Conservation (phyloP, 1,140 invertebrate genomes). For the Polypedilum vanderplanki region DNA sequence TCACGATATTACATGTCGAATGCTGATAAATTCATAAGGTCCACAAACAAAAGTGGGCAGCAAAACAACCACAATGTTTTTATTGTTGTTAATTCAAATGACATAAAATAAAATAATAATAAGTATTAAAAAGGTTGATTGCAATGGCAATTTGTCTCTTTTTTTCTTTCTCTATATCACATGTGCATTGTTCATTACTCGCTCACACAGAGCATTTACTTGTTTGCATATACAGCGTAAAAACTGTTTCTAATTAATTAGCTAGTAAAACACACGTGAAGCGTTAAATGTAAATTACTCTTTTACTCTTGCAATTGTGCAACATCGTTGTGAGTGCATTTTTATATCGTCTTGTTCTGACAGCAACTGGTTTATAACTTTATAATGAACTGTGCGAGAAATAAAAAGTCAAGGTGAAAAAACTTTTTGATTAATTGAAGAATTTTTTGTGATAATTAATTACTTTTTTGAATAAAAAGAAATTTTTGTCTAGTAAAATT, state of each 20-base stretch:
- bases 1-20: background rate
- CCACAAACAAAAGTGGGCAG: background rate
- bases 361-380: background rate
- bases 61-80: background rate
- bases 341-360: background rate
- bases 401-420: too few relatives aligned
- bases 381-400: too few relatives aligned
- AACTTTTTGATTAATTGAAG: background rate
- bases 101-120: background rate
- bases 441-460: background rate
- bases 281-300: slow-evolving; percentile 7
- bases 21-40: background rate
- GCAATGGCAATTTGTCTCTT: background rate
- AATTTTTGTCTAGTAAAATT: too few relatives aligned
- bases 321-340: background rate
- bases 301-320: background rate
- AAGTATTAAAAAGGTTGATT: background rate
- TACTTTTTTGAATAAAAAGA: background rate
- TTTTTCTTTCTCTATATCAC: background rate
- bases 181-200: background rate
- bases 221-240: slow-evolving; percentile 12
- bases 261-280: slow-evolving; percentile 26
- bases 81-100: slow-evolving; percentile 4
- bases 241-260: slow-evolving; percentile 28
- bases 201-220: background rate